Conservation (phyloP, 2,888 invertebrate genomes). For the Rhaphigaster nebulosa region DNA sequence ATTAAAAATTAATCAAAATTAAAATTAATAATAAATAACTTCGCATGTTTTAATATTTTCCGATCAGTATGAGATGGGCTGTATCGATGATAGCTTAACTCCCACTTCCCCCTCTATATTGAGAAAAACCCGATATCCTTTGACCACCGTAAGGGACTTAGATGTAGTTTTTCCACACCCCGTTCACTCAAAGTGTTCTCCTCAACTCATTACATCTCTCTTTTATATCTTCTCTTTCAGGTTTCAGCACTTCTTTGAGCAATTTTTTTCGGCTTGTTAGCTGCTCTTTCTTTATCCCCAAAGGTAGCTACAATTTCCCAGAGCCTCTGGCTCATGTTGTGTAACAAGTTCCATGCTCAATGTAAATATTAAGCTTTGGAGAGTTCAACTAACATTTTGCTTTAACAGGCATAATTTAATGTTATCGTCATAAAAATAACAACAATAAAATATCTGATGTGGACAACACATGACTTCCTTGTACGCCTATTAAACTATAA, state of each 20-base stretch:
- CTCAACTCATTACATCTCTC: constrained; percentile 19
- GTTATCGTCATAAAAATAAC: too few relatives aligned
- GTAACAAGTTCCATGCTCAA: background rate
- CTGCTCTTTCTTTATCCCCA: background rate
- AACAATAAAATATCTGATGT: too few relatives aligned
- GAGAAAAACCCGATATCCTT: background rate
- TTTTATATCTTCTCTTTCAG: background rate
- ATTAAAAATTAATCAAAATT: too few relatives aligned
- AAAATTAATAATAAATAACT: too few relatives aligned
- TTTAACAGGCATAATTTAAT: too few relatives aligned
- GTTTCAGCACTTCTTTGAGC: background rate
- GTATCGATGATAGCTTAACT: background rate
- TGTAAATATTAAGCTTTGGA: background rate
- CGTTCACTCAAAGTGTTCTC: background rate
- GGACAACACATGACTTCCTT: too few relatives aligned
- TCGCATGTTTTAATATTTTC: too few relatives aligned
- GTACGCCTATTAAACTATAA: too few relatives aligned
- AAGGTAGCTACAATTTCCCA: background rate
- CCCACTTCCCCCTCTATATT: background rate
- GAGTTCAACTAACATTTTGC: background rate
- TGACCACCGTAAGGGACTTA: background rate
- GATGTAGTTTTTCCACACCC: background rate
- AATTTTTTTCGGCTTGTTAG: constrained; percentile 31
- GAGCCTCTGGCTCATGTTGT: background rate
- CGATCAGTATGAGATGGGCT: background rate